A percentile compares a stretch with the other conserved stretches of the same genome.
Evolutionary conservation across 2,888 invertebrate genomes (phyloP).

Genomic region (Amaurobius ferox): DNA sequence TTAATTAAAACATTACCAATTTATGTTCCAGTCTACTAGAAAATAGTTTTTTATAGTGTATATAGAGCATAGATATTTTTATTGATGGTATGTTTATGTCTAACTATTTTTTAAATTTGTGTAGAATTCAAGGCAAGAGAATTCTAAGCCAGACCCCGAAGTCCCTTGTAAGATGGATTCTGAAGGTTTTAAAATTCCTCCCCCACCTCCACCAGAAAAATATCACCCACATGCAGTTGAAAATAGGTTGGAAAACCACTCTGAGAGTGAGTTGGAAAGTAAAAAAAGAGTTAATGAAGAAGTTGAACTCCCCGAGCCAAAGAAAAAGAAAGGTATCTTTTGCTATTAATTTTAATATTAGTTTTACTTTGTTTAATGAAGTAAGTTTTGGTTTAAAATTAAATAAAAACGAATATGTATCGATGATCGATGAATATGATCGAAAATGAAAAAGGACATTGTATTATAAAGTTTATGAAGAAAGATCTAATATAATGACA

Average conservation of each 20-base stretch:
- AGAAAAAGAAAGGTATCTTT: slow-evolving; percentile 66
- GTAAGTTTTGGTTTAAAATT: no score
- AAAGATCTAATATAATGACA: no score
- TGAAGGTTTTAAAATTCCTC: slow-evolving; percentile 73
- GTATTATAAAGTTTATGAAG: no score
- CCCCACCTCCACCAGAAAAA: slow-evolving; percentile 29
- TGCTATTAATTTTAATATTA: neutral
- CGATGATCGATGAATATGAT: no score
- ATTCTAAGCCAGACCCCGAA: neutral
- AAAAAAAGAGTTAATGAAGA: slow-evolving; percentile 26
- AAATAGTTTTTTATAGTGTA: no score
- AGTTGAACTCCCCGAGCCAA: slow-evolving; percentile 34
- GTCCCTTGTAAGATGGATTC: slow-evolving; percentile 63
- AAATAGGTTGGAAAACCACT: neutral
- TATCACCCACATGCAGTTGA: neutral
- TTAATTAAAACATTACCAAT: no score
- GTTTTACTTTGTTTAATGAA: no score
- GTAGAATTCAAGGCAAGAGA: neutral
- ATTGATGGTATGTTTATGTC: no score
- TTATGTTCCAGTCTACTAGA: no score
- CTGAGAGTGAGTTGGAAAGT: neutral
- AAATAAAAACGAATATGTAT: no score
- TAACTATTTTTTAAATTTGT: neutral
- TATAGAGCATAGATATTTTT: no score
- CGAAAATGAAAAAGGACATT: no score